These are phyloP conservation scores for Harpegnathos saltator DNA, from an alignment of 1,140 invertebrate species.

Conservation along the genomic window DNA sequence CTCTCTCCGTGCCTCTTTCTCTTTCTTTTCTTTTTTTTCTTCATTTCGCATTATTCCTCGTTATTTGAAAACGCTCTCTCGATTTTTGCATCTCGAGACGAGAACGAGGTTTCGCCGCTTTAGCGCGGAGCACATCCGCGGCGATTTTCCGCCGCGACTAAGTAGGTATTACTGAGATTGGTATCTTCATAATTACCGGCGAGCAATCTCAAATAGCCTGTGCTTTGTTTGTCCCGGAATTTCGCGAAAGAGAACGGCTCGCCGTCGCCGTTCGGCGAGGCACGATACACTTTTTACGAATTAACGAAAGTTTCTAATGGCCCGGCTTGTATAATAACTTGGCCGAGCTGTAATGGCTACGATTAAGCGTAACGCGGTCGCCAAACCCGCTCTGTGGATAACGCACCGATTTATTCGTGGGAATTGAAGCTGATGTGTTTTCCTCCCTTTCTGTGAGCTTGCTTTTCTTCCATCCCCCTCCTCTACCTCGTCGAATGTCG, in stretches of 20 bases:
- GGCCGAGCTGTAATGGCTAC: slow-evolving; percentile 68
- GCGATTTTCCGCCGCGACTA: slow-evolving; percentile 21
- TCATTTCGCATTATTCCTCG: not conserved
- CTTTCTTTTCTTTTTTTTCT: not conserved
- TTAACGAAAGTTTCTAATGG: slow-evolving; percentile 75
- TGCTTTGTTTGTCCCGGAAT: slow-evolving; percentile 36
- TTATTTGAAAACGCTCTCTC: slow-evolving; percentile 2
- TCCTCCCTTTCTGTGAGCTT: slow-evolving; percentile 38
- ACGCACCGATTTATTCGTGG: slow-evolving; percentile 44
- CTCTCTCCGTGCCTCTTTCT: no score
- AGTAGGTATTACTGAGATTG: slow-evolving; percentile 39
- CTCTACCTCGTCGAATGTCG: slow-evolving; percentile 31
- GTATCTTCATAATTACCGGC: slow-evolving; percentile 51
- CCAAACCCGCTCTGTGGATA: slow-evolving; percentile 4
- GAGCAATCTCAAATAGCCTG: slow-evolving; percentile 41
- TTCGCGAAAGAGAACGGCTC: slow-evolving; percentile 41
- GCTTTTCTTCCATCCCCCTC: slow-evolving; percentile 43
- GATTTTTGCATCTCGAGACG: slow-evolving; percentile 34
- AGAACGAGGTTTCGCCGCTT: slow-evolving; percentile 24
- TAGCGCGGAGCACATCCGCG: slow-evolving; percentile 15
- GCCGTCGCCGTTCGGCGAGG: slow-evolving; percentile 32
- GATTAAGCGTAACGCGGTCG: slow-evolving; percentile 66
- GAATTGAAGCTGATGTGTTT: slow-evolving; percentile 54
- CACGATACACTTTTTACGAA: slow-evolving; percentile 71
- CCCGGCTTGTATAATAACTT: slow-evolving; percentile 65